Evolutionary conservation across 2,113 vertebrate genomes (phyloP), one percentile per base, ranked within the genome.

Genomic region (Anser brachyrhynchus): DNA sequence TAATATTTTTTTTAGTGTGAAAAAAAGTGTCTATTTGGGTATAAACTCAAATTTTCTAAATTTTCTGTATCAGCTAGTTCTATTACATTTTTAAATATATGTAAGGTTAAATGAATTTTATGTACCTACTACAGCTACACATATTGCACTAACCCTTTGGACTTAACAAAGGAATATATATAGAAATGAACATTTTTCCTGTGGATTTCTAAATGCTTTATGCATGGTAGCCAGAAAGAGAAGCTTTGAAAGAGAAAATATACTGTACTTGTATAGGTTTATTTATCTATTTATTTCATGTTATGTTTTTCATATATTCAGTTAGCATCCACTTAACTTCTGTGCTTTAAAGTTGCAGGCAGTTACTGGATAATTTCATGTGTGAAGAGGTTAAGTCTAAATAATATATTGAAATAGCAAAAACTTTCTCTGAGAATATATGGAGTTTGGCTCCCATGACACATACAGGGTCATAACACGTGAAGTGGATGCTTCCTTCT

Each of bases 401-500:
- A 80, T 33, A 43, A n/a, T 52, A 33, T 31, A 79, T 65, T 77
- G n/a, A 92, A 93, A 78, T 10, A 77, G 31, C 39, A 92, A 85
- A 66, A 54, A 11, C 3, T 85, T 78, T 93, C 66, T 91, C 78
- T 92, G 87, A 72, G 75, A 89, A 89, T 78, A 41, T 39, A 26
- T 90, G 41, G 26, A 54, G 29, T 96, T 97, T 94, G 87, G 28
- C n/a, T 87, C 94, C 64, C 94, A 87, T 52, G 44, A 82, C 74
- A 90, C 25, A 71, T 92, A 52, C 57, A 83, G 44, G 65, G n/a
- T 89, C 55, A 90, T 95, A 87, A 87, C 71, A 91, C 90, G 89
- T 85, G 93, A 96, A 97, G 96, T 80, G 96, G 51, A 89, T 82
- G 79, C 71, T 84, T 95, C 39, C 65, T 29, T 73, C 83, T 55